A percentile compares a stretch with the other conserved stretches of the same genome.
Evolutionary conservation across 2,797 vertebrate genomes (phyloP).

Genomic region (Naso thynnoides): DNA sequence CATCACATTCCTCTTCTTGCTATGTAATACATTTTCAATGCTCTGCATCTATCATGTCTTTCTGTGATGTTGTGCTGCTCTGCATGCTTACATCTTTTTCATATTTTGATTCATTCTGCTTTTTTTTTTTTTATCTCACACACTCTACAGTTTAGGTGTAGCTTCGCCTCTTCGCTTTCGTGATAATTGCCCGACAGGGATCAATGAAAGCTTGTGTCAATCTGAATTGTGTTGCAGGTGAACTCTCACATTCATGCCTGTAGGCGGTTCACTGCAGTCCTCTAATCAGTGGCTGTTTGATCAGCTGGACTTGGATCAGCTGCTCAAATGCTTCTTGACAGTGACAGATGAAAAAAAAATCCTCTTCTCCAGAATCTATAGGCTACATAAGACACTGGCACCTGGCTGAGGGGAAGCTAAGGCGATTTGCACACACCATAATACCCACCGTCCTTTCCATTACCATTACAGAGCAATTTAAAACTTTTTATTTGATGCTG

Average conservation of each 20-base stretch:
- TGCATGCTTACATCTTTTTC: neutral
- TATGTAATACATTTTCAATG: constrained; percentile 12
- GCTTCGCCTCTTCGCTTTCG: neutral
- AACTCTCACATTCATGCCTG: constrained; percentile 1
- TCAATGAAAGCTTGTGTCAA: constrained; percentile 27
- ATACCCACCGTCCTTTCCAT: constrained; percentile 14
- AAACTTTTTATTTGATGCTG: constrained; percentile 28
- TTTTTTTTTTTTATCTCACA: constrained; percentile 12
- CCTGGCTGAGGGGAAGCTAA: constrained; percentile 1
- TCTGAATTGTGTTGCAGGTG: constrained; percentile 33
- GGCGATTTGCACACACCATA: neutral
- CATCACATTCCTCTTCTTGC: constrained; percentile 18
- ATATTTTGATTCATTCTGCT: neutral
- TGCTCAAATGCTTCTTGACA: constrained; percentile 34
- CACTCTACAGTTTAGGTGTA: constrained; percentile 12
- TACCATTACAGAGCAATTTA: constrained; percentile 21
- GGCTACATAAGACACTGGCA: neutral
- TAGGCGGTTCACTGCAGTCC: neutral
- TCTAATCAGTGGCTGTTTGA: neutral
- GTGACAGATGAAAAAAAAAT: neutral
- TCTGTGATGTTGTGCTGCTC: neutral
- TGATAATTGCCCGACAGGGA: constrained; percentile 24
- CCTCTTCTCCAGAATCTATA: too few species aligned
- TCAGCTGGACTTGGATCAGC: constrained; percentile 7
- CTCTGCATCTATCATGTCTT: neutral